phyloP scores from a whole-genome alignment of 2,797 vertebrate species.

The Fundulus diaphanus region DNA sequence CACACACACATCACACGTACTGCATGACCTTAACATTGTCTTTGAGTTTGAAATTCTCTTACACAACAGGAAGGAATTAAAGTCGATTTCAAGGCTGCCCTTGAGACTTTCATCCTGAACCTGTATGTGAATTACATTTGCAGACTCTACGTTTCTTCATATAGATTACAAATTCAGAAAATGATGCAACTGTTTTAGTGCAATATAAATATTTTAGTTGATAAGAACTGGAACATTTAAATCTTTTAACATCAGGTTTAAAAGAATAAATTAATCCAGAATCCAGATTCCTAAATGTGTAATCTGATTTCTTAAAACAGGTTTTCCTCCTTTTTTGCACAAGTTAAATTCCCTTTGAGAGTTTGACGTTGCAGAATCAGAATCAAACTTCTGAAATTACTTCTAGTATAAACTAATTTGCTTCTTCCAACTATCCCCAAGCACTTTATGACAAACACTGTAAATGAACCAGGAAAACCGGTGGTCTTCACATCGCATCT shows the following conservation, averaged over 20 bases:
- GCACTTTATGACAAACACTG: neutral
- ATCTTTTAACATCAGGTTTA: neutral
- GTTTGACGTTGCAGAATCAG: neutral
- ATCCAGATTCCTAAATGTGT: neutral
- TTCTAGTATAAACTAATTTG: neutral
- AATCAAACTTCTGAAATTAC: neutral
- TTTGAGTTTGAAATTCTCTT: slow-evolving; percentile 34
- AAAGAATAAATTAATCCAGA: too few relatives aligned
- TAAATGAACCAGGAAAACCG: neutral
- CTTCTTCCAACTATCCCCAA: neutral
- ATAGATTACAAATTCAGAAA: neutral
- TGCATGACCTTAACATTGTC: slow-evolving; percentile 37
- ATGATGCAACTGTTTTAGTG: neutral
- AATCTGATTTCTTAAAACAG: neutral
- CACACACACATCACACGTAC: slow-evolving; percentile 44
- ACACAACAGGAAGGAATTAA: slow-evolving; percentile 15
- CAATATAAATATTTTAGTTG: neutral
- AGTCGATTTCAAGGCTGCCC: slow-evolving; percentile 7
- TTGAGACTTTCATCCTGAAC: neutral
- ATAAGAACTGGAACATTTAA: neutral
- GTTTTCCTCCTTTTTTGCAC: neutral
- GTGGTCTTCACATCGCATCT: neutral
- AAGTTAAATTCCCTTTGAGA: neutral
- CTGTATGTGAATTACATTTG: neutral
- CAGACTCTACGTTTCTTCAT: neutral